A percentile compares a stretch with the other conserved stretches of the same genome.
Conservation (phyloP, 2,113 vertebrate species). For the Epinephelus fuscoguttatus region DNA sequence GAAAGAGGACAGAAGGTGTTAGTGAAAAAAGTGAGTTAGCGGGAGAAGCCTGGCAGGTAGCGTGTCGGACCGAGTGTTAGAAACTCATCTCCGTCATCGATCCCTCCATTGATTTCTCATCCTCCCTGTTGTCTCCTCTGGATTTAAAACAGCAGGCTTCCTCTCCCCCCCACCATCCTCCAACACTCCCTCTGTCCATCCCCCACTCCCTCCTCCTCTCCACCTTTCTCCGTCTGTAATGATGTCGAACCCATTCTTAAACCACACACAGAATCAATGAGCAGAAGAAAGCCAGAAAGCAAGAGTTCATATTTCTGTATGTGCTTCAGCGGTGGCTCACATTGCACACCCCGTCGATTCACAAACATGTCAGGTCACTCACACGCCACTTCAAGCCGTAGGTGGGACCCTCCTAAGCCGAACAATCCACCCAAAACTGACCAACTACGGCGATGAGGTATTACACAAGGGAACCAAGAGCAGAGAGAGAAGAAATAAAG, state of each 20-base stretch:
- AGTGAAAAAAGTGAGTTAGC: slow-evolving; percentile 60
- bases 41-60: slow-evolving; percentile 76
- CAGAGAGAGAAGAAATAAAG: slow-evolving; percentile 27
- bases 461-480: slow-evolving; percentile 14
- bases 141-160: slow-evolving; percentile 81
- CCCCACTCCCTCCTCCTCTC: slow-evolving; percentile 59
- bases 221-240: slow-evolving; percentile 61
- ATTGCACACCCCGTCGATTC: slow-evolving; percentile 38
- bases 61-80: slow-evolving; percentile 73
- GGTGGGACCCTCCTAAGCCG: not conserved
- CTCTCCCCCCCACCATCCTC: slow-evolving; percentile 61
- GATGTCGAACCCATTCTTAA: slow-evolving; percentile 72
- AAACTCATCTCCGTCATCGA: slow-evolving; percentile 83
- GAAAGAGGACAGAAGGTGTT: slow-evolving; percentile 52
- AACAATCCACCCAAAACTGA: slow-evolving; percentile 25
- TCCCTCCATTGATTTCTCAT: slow-evolving; percentile 82
- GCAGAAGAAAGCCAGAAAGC: slow-evolving; percentile 54
- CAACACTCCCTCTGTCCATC: slow-evolving; percentile 65
- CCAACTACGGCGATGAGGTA: not conserved
- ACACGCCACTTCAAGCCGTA: slow-evolving; percentile 2
- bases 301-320: slow-evolving; percentile 51
- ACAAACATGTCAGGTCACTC: slow-evolving; percentile 19
- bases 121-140: slow-evolving; percentile 80
- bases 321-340: slow-evolving; percentile 17
- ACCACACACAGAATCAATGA: slow-evolving; percentile 66